Base-by-base conservation (phyloP, 2,113 vertebrate species). In the Gobiocypris rarus region DNA sequence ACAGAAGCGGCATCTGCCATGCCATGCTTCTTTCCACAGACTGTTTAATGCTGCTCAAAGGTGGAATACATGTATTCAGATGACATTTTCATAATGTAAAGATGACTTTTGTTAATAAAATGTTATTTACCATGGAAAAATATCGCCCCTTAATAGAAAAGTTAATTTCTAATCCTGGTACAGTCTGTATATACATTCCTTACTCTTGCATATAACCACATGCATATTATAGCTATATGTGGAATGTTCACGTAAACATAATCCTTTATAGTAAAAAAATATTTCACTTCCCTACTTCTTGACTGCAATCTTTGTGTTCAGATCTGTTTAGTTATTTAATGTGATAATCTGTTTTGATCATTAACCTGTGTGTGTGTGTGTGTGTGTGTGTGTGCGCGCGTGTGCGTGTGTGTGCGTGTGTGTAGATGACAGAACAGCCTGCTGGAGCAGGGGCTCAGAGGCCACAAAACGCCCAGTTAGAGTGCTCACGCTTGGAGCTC, bases 401-500 rank as follows among this genome's bases (percentile, higher is more conserved):
- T 45, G 43, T 45, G 43, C 11, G 43, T 50, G 26, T 74, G 4
- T 78, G 41, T 56, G 54, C 28, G 7, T 85, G 26, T 81, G 48
- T 92, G 75, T 85, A 99, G 98, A 93, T 97, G 83, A 97, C 96
- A 0, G 97, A 97, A 65, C 94, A 95, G 86, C 96, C 95, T 0
- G 93, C 96, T 0, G 91, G 93, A 19, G 45, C 86, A 0, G 94
- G 95, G 52, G 95, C 95, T 24, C 95, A 93, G 34, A 94, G 97
- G 52, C 98, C 97, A 0, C 93, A 90, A 85, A 97, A 99, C 24
- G 95, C 96, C 70, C 96, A 95, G 86, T 88, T 99, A 1, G 95
- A 96, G 89, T 99, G 97, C 89, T 97, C 96, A 56, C 96, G 94
- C 54, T 84, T 99, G 86, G 96, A 97, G 93, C 92, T 94, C 86